Base-by-base conservation (phyloP, 2,797 vertebrate genomes). In the Orientallactaga sibirica region DNA sequence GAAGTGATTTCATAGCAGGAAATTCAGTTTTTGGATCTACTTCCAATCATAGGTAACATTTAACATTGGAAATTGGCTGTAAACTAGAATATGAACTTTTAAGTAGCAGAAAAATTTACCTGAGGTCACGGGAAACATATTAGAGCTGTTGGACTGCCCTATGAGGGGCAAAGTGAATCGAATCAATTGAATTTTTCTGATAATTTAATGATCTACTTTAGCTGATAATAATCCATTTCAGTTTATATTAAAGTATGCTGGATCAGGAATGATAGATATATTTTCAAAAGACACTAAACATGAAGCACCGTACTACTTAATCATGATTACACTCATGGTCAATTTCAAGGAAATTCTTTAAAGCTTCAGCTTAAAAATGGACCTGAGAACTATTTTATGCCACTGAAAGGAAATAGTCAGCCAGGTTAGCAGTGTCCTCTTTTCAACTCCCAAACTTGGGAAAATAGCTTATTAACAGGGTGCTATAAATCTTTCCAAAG, bases 151-250 rank as follows among this genome's bases (percentile, higher is more conserved):
- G 27, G 67, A 76, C 10, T 80, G 4, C n/a, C n/a, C 74, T n/a
- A 79, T 5, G 12, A 89, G 76, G 29, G 37, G 16, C 15, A 88
- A 85, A 86, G 0, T 1, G 76, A 24, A 19, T 64, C 10, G 7
- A 68, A 64, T 33, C 22, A 70, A 62, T 74, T 37, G 33, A 43
- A 64, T 86, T 16, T 76, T 92, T 82, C 85, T 92, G 2, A 33
- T 66, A 86, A 85, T 67, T 48, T 89, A 93, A 89, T 91, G 2
- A 80, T 88, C 48, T 66, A 91, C n/a, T 83, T 83, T 90, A 66
- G 74, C 3, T 75, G 20, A 12, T 75, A 29, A 27, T 2, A 16
- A 16, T 77, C 22, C 12, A 73, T 27, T 78, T 89, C 67, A 41
- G n/a, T 55, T 84, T 68, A 76, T 55, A 70, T 43, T 75, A 88